Conservation (phyloP, 2,888 invertebrate species). For the Lapara coniferarum region DNA sequence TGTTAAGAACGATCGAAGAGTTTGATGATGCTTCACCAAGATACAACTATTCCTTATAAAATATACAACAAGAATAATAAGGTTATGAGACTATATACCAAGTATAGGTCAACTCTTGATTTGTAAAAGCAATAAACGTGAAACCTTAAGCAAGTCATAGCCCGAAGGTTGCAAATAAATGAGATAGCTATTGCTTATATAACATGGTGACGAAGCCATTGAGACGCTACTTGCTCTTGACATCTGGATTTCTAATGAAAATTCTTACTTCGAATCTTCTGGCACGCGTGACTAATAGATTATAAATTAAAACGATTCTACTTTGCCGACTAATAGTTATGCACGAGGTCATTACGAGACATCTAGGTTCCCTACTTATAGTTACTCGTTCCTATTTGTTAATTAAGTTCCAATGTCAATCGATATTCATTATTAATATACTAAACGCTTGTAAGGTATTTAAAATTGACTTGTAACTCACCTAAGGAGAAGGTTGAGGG, state of each 20-base stretch:
- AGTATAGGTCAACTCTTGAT: slow-evolving; percentile 1
- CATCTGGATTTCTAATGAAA: slow-evolving; percentile 59
- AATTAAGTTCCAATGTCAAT: background rate
- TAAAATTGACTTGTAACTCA: slow-evolving; percentile 50
- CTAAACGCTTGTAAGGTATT: slow-evolving; percentile 9
- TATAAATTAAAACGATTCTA: slow-evolving; percentile 36
- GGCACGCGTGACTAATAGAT: slow-evolving; percentile 42
- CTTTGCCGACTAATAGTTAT: slow-evolving; percentile 17
- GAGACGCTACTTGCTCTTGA: slow-evolving; percentile 61
- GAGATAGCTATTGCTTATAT: slow-evolving; percentile 18
- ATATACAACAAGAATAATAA: slow-evolving; percentile 15
- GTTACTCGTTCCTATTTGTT: background rate
- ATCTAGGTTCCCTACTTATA: background rate
- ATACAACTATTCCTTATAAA: background rate
- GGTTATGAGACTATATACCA: slow-evolving; percentile 28
- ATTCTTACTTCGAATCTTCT: slow-evolving; percentile 42
- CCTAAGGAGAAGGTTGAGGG: slow-evolving; percentile 79
- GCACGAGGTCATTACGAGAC: background rate
- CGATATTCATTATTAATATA: background rate
- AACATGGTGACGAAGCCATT: slow-evolving; percentile 56
- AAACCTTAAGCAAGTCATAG: slow-evolving; percentile 49
- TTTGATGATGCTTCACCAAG: background rate
- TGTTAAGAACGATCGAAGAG: background rate
- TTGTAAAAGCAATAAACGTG: slow-evolving; percentile 28
- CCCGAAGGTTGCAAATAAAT: slow-evolving; percentile 42